Evolutionary conservation across 2,797 vertebrate genomes (phyloP).

Genomic region (Stomatorhinus walkeri): DNA sequence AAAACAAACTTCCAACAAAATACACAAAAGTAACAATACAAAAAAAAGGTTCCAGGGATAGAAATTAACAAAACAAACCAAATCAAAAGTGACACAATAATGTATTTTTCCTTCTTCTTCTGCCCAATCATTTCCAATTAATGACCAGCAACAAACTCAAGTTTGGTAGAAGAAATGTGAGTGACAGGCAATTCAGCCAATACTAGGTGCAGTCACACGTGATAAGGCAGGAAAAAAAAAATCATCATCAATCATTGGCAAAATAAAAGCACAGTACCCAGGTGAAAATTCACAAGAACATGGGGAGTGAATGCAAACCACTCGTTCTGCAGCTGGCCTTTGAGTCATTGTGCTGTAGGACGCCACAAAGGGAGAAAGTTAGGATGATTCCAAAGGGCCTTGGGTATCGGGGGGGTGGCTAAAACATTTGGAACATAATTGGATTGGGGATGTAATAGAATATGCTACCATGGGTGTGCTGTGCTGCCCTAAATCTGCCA

Average conservation of each 20-base stretch:
- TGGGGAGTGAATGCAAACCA: not conserved
- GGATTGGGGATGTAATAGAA: not conserved
- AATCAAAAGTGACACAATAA: not conserved
- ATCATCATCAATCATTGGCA: not conserved
- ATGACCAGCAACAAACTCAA: not conserved
- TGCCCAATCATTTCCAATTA: not conserved
- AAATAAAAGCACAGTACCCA: not conserved
- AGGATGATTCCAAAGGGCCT: not conserved
- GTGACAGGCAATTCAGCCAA: not conserved
- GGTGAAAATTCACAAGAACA: not conserved
- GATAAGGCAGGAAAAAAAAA: not conserved
- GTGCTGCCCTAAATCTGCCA: not conserved
- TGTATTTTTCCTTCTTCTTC: not conserved
- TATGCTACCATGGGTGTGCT: not conserved
- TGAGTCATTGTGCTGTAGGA: not conserved
- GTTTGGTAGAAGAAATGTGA: not conserved
- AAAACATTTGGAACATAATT: not conserved
- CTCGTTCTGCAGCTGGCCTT: not conserved
- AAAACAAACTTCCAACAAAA: not conserved
- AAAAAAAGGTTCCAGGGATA: not conserved
- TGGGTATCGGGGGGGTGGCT: not conserved
- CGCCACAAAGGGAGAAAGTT: not conserved
- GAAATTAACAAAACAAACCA: not conserved
- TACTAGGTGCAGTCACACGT: not conserved
- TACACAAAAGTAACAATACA: not conserved